phyloP scores from a whole-genome alignment of 2,113 vertebrate genomes.

The Dolichotis patagonum region DNA sequence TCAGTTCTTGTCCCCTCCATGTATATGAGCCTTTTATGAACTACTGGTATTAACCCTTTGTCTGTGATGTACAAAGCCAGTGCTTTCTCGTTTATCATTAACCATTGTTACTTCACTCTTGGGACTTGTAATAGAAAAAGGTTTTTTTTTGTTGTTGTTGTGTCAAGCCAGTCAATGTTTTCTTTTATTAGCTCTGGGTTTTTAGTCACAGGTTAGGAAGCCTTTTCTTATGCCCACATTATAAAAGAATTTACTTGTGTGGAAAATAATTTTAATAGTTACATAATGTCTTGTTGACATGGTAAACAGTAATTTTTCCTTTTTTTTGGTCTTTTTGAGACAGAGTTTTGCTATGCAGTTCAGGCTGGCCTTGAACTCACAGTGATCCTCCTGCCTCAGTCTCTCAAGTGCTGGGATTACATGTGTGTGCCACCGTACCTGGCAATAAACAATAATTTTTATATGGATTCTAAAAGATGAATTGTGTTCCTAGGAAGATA shows the following conservation, averaged over 20 bases:
- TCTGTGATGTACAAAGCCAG: not conserved
- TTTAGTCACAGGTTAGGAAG: not conserved
- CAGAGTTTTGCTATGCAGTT: too few relatives aligned
- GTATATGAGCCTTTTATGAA: not conserved
- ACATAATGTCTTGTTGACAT: slow-evolving; percentile 7
- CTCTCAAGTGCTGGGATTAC: too few relatives aligned
- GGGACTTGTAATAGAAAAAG: not conserved
- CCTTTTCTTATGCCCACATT: not conserved
- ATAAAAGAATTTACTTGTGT: not conserved
- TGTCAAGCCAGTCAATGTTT: not conserved
- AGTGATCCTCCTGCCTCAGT: too few relatives aligned
- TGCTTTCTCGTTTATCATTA: slow-evolving; percentile 25
- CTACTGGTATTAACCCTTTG: not conserved
- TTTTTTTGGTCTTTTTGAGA: too few relatives aligned
- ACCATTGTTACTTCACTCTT: slow-evolving; percentile 16
- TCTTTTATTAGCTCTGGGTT: slow-evolving; percentile 4
- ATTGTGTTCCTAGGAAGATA: not conserved
- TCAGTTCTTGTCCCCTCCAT: not conserved
- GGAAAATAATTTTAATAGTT: slow-evolving; percentile 11
- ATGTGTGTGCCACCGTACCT: too few relatives aligned
- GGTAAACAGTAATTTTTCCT: not conserved
- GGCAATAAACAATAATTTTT: not conserved
- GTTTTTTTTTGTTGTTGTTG: not conserved
- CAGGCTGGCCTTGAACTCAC: too few relatives aligned
- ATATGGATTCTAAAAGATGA: not conserved